Evolutionary conservation across 2,113 vertebrate species (phyloP), one percentile per base, ranked within the genome.

Genomic region (Pelecanoides urinatrix): DNA sequence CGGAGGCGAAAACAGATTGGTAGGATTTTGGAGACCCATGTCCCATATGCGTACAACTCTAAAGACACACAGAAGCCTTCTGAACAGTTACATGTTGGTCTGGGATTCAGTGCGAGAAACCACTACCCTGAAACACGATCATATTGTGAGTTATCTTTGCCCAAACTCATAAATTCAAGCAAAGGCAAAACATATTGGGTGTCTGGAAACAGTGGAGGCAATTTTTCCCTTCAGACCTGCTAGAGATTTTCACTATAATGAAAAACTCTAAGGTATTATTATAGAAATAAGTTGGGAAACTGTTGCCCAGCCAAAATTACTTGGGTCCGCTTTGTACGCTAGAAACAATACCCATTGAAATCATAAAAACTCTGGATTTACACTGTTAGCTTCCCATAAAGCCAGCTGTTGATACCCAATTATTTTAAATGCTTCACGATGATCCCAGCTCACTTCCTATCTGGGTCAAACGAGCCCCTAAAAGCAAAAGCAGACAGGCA

Each of bases 371-470:
- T 90, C 75, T 63, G 89, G 91, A 94, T 96, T 97, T 95, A 81
- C 90, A 78, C 73, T 65, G 66, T 70, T 75, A 94, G 84, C 74
- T 95, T 62, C 71, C 77, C 86, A 82, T 92, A 95, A 95, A 95
- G 84, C 94, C 95, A 95, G 94, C 88, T 95, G 92, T 92, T 95
- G 94, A 94, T 94, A 92, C 87, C 91, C 73, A 94, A 92, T 95
- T 92, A 95, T 95, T 95, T 78, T 91, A 95, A 95, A 96, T 73
- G 91, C 84, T 83, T 88, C 2, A 1, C 10, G 27, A 80, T 88
- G 89, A 96, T 96, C 92, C 94, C 93, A 95, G 81, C 91, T 97
- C 95, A 91, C 81, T 94, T 95, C 87, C 91, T 92, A 95, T 95
- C 70, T 95, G 87, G 92, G 97, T 92, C 89, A 95, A 79, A 91